A percentile compares a stretch with the other conserved stretches of the same genome.
Conservation (phyloP, 2,888 invertebrate species). For the Drosophila pseudotakahashii region DNA sequence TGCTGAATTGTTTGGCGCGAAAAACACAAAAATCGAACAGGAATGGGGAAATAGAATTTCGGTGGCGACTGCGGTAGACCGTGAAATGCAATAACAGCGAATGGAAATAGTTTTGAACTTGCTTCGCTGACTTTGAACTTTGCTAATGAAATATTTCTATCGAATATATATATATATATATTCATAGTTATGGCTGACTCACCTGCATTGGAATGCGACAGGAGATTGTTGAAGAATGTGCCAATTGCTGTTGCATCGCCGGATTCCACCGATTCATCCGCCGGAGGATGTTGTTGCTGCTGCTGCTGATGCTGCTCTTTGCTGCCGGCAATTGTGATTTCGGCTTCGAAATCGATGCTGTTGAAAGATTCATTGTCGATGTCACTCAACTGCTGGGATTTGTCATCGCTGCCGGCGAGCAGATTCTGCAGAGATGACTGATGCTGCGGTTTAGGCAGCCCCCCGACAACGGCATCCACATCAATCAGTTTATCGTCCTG, state of each 20-base stretch:
- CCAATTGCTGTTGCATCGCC: slow-evolving; percentile 81
- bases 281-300: slow-evolving; percentile 45
- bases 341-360: slow-evolving; percentile 85
- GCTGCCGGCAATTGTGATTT: slow-evolving; percentile 82
- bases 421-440: slow-evolving; percentile 76
- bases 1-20: slow-evolving; percentile 39
- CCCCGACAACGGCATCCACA: slow-evolving; percentile 52
- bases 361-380: slow-evolving; percentile 85
- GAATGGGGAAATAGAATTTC: slow-evolving; percentile 8
- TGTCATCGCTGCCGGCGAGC: slow-evolving; percentile 82
- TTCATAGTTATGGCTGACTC: slow-evolving; percentile 51
- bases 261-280: slow-evolving; percentile 46
- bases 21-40: slow-evolving; percentile 30
- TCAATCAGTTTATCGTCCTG: slow-evolving; percentile 58
- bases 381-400: slow-evolving; percentile 84
- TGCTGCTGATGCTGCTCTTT: slow-evolving; percentile 45
- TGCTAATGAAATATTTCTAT: slow-evolving; percentile 63
- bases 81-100: slow-evolving; percentile 70
- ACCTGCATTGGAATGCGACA: slow-evolving; percentile 84
- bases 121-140: slow-evolving; percentile 49
- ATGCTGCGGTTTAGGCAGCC: slow-evolving; percentile 59
- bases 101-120: slow-evolving; percentile 66
- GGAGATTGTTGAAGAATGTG: slow-evolving; percentile 83
- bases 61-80: slow-evolving; percentile 54
- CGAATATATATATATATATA: slow-evolving; percentile 15